Evolutionary conservation across 2,113 vertebrate species (phyloP).

Genomic region (Amblyornis subalaris): DNA sequence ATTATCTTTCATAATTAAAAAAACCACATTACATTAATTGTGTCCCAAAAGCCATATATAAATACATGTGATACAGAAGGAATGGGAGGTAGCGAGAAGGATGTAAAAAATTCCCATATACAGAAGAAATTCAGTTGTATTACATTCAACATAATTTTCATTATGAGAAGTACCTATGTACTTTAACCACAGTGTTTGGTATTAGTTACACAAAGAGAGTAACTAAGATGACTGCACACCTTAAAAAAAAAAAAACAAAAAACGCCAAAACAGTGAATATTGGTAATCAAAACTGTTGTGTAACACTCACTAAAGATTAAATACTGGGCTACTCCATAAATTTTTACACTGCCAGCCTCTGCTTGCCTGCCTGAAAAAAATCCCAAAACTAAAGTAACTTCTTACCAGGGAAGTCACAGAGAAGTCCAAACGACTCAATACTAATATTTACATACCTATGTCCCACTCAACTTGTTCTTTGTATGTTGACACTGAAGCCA

Average conservation of each 20-base stretch:
- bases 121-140: background rate
- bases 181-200: background rate
- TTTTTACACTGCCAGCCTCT: background rate
- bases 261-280: background rate
- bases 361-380: background rate
- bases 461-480: background rate
- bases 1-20: background rate
- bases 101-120: background rate
- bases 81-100: background rate
- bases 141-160: background rate
- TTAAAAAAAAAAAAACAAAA: background rate
- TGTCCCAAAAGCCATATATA: background rate
- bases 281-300: background rate
- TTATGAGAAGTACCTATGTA: background rate
- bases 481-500: background rate
- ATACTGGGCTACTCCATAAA: background rate
- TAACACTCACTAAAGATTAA: background rate
- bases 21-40: background rate
- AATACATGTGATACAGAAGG: background rate
- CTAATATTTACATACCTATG: background rate
- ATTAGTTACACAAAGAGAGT: background rate
- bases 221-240: background rate
- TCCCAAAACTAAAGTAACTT: background rate
- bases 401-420: background rate
- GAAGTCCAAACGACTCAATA: conserved; percentile 10